These are phyloP conservation scores for Trachymyrmex cornetzi DNA, from an alignment of 1,140 invertebrate species.

Conservation along the genomic window DNA sequence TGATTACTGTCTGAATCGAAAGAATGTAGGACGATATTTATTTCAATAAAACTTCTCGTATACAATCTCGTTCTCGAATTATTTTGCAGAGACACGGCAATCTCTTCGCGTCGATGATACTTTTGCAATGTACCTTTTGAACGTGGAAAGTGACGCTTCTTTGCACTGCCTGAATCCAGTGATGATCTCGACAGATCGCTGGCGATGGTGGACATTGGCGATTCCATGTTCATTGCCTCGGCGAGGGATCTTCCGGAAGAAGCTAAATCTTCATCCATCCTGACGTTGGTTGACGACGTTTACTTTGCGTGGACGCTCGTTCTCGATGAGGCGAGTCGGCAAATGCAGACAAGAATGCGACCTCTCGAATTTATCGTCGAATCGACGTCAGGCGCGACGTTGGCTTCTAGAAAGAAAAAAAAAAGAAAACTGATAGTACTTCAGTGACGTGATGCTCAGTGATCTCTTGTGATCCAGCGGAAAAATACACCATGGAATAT, in stretches of 20 bases:
- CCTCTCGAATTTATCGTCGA: conserved; percentile 40
- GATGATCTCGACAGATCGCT: conserved; percentile 70
- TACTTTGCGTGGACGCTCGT: conserved; percentile 13
- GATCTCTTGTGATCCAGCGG: neutral
- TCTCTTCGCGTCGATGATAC: neutral
- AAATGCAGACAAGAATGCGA: conserved; percentile 17
- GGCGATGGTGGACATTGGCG: conserved; percentile 74
- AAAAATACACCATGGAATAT: conserved; percentile 1
- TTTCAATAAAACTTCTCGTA: neutral
- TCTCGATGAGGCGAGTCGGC: neutral
- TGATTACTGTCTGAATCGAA: neutral
- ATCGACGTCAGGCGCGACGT: conserved; percentile 21
- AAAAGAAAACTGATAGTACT: neutral
- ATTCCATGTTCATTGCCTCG: conserved; percentile 21
- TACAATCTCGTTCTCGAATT: neutral
- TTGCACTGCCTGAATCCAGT: conserved; percentile 46
- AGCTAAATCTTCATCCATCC: conserved; percentile 37
- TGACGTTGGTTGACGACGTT: conserved; percentile 27
- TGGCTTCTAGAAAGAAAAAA: neutral
- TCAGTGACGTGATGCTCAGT: neutral
- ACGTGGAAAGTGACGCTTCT: neutral
- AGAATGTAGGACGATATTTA: neutral
- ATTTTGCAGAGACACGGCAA: neutral
- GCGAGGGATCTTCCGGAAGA: neutral
- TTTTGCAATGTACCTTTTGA: neutral